phyloP scores from a whole-genome alignment of 64 coral and sea anemone genomes.

The Acropora yongei region DNA sequence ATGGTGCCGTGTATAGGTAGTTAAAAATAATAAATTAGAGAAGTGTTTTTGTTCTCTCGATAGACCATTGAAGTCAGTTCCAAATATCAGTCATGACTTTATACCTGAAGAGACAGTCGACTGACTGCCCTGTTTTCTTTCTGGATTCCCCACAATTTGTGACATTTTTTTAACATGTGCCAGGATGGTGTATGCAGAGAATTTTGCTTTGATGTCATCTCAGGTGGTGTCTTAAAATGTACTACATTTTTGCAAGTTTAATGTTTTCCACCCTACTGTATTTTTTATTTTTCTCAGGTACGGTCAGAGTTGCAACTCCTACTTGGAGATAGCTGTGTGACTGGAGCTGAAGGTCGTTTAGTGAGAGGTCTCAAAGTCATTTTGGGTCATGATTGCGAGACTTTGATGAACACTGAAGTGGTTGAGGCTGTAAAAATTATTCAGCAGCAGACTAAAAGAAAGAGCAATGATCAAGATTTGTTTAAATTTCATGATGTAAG shows the following conservation, averaged over 20 bases:
- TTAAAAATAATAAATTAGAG: too few species aligned
- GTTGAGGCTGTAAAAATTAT: background rate
- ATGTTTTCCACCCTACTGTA: background rate
- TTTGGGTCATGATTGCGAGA: background rate
- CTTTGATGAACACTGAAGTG: background rate
- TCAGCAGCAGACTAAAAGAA: background rate
- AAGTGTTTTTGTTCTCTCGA: too few species aligned
- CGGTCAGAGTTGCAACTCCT: background rate
- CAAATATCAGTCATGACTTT: too few species aligned
- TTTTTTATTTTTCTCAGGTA: background rate
- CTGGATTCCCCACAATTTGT: too few species aligned
- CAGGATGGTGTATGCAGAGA: background rate
- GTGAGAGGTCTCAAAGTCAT: background rate
- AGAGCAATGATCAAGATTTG: background rate
- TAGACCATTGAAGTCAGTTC: too few species aligned
- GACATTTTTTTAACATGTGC: too few species aligned
- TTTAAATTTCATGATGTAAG: constrained; percentile 13
- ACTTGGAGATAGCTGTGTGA: constrained; percentile 1
- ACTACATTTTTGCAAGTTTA: too few species aligned
- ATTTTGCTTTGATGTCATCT: too few species aligned
- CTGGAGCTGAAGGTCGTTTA: background rate
- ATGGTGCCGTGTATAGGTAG: too few species aligned
- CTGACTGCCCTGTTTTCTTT: too few species aligned
- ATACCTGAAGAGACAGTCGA: too few species aligned
- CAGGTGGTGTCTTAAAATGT: too few species aligned